Base-by-base conservation (phyloP, 2,888 invertebrate species). In the Phyto melanocephala region DNA sequence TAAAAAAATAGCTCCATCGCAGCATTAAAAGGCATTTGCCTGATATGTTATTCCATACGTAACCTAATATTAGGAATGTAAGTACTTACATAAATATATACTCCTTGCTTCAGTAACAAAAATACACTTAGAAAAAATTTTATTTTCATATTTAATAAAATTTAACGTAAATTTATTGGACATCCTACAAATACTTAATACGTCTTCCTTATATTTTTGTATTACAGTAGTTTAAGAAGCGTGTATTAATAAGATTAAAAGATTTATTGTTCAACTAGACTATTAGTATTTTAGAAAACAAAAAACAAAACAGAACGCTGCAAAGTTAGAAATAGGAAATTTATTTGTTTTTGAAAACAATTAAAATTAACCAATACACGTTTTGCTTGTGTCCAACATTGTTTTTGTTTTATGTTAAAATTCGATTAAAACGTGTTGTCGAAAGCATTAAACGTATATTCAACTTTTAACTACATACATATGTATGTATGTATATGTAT, bases 211-310 rank as follows among this genome's bases (percentile, higher is more conserved):
- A 42, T 10, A n/a, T n/a, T n/a, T n/a, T n/a, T n/a, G n/a, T n/a
- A n/a, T 28, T 20, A 13, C 22, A 45, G 3, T 60, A 47, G 8
- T 4, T n/a, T 2, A 8, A 17, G 50, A 13, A 24, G 7, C 47
- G 6, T 13, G 24, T 15, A 35, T 37, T 60, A 71, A 71, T 22
- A 22, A 58, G 70, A 71, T 71, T 71, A 71, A 47, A 71, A 15
- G 50, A 50, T 50, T 37, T 67, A 15, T 52, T 63, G 28, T 63
- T 13, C 0, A 13, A 45, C n/a, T 15, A 50, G 15, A 42, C 24
- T 42, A 35, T n/a, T 20, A 45, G 17, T 10, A 40, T 60, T 22
- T 60, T 40, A 40, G 13, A n/a, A n/a, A n/a, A n/a, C 10, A 10
- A 40, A 13, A 40, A n/a, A 1, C n/a, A 6, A 6, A 0, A 8